Base-by-base conservation (phyloP, 2,113 vertebrate species). In the Corvus moneduloides region DNA sequence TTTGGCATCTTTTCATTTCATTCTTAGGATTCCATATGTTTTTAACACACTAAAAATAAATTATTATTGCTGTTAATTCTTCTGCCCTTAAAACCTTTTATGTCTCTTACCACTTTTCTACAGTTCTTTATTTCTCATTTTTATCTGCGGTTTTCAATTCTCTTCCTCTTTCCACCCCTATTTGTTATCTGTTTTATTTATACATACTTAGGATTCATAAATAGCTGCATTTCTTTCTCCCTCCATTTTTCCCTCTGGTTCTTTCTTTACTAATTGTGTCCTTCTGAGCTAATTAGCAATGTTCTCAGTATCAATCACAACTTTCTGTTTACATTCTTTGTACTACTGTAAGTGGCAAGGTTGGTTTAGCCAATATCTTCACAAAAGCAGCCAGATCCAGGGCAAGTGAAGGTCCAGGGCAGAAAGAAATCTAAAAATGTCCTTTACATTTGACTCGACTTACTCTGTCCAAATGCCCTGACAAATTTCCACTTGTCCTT, bases 401-500 rank as follows among this genome's bases (percentile, higher is more conserved):
- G 56, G 24, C 56, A 67, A 71, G 33, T n/a, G 59, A 84, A 82
- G 55, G 80, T 32, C 69, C 17, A 37, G 66, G 58, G 41, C 44
- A 68, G 81, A 62, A 61, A 43, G 35, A 52, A 73, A 82, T 44
- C 59, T 71, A 20, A 85, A 93, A 58, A 80, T 5, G 30, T 63
- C 82, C 62, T 91, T 93, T 85, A 28, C 51, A 9, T 95, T 85
- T 89, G 43, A 67, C 78, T 93, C 4, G 1, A 43, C 85, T 73
- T 91, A 33, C 54, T 87, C 66, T 1, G 3, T 68, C 78, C 13
- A 4, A 94, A 69, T 73, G 58, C 54, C 54, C 58, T 93, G 90
- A 93, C 90, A 85, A 95, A 96, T 93, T 96, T 96, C 94, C 91
- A 87, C 93, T 94, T 91, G 93, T 96, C 94, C 91, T 95, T 93